A percentile compares a stretch with the other conserved stretches of the same genome.
phyloP scores from a whole-genome alignment of 2,797 vertebrate species.

The Notamacropus eugenii region DNA sequence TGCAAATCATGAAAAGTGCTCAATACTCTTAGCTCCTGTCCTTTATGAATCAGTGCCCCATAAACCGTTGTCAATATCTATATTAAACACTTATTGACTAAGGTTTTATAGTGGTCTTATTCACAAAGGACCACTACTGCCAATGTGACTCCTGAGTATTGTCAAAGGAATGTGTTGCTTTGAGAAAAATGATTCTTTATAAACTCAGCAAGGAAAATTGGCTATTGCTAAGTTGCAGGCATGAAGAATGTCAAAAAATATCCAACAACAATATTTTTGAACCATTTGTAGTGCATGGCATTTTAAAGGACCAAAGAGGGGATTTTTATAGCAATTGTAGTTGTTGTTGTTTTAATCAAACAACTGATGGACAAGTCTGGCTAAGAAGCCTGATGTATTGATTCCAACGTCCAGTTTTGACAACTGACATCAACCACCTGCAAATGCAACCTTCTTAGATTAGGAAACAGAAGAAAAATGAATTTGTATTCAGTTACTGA shows the following conservation, averaged over 20 bases:
- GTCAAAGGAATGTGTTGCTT: not conserved
- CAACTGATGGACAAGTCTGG: too few species aligned
- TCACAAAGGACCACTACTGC: conserved; percentile 56
- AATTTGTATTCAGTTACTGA: not conserved
- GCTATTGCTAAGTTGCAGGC: not conserved
- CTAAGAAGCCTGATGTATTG: rapidly evolving
- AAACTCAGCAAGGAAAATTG: conserved; percentile 1
- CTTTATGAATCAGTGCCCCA: conserved; percentile 78
- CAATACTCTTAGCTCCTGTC: conserved; percentile 59
- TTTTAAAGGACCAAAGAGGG: not conserved
- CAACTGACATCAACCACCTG: not conserved
- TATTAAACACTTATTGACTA: conserved; percentile 78
- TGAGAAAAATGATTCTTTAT: conserved; percentile 24
- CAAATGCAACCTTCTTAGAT: not conserved
- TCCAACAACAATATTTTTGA: conserved; percentile 27
- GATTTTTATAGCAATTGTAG: not conserved
- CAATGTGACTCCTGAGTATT: conserved; percentile 11
- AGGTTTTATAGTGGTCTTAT: conserved; percentile 72
- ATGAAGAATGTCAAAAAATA: conserved; percentile 34
- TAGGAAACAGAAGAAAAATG: not conserved
- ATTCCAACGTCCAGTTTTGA: not conserved
- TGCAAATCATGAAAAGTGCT: conserved; percentile 76
- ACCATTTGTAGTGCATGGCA: not conserved
- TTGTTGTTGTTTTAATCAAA: not conserved
- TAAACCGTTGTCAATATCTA: conserved; percentile 80